Percentiles rank a stretch among this genome's conserved stretches.
Conservation (phyloP, 2,797 vertebrate species). For the Macropus fuliginosus region DNA sequence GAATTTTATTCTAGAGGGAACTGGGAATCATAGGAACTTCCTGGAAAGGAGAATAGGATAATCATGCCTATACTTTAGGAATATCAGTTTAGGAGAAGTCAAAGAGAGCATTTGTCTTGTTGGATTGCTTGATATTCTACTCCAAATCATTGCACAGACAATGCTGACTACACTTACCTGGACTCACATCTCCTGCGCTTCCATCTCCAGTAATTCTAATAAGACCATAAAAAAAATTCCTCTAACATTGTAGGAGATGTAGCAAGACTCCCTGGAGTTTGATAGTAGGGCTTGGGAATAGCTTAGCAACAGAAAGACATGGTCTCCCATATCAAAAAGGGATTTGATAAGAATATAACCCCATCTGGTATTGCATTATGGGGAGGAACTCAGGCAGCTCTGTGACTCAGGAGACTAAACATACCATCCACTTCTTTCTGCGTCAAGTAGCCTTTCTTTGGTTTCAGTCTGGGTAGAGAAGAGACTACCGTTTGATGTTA, state of each 20-base stretch:
- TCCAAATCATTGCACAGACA: not conserved
- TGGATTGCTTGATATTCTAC: not conserved
- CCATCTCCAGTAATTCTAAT: not conserved
- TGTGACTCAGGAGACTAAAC: too few species aligned
- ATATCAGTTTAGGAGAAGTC: not conserved
- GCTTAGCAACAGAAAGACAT: too few species aligned
- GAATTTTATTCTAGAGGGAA: not conserved
- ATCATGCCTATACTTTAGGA: not conserved
- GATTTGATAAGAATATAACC: too few species aligned
- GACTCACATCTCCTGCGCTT: not conserved
- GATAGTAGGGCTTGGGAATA: not conserved
- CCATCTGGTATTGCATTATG: too few species aligned
- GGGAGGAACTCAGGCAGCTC: too few species aligned
- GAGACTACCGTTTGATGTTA: too few species aligned
- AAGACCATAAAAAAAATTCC: not conserved
- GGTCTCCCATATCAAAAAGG: too few species aligned
- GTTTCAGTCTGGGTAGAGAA: too few species aligned
- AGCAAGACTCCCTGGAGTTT: not conserved
- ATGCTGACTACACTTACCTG: not conserved
- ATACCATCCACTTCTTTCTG: too few species aligned
- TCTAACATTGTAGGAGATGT: not conserved
- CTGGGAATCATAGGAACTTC: not conserved
- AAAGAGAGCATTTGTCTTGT: not conserved
- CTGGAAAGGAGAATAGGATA: not conserved
- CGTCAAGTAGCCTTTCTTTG: too few species aligned